phyloP scores from a whole-genome alignment of 2,113 vertebrate species.

The Arvicanthis niloticus region DNA sequence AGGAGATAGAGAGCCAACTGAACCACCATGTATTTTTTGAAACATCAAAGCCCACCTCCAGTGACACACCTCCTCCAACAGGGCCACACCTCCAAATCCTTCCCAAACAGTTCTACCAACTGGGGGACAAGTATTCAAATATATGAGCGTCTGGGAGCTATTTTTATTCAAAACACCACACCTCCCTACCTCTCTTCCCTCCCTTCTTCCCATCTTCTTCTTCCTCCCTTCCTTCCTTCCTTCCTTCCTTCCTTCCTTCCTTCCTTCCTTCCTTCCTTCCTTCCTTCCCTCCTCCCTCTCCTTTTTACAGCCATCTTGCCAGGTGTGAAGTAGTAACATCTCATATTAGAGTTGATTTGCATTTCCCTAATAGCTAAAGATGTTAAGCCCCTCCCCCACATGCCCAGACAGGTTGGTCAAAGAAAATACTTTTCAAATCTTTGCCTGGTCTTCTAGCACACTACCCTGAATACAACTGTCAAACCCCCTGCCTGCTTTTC shows the following conservation, averaged over 20 bases:
- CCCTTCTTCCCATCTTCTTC: no score
- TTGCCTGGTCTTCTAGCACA: not conserved
- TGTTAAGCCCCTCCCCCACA: not conserved
- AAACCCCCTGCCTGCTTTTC: not conserved
- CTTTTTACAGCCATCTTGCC: not conserved
- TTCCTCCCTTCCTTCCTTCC: not conserved
- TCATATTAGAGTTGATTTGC: not conserved
- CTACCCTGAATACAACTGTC: not conserved
- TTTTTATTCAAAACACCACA: not conserved
- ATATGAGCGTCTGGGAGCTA: no score
- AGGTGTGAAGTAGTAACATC: not conserved
- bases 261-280: not conserved
- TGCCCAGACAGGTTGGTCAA: not conserved
- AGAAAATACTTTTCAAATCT: not conserved
- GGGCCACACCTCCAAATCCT: not conserved
- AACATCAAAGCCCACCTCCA: not conserved
- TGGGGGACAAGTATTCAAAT: not conserved
- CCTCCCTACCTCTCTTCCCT: not conserved
- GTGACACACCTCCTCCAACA: not conserved
- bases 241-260: not conserved
- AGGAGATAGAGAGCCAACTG: not conserved
- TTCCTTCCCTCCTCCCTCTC: not conserved
- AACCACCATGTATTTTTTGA: not conserved
- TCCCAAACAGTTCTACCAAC: not conserved
- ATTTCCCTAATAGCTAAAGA: not conserved